Base-by-base conservation (phyloP, 37 sponge, comb jelly and placozoan species). In the Chondrilla cf. caribensis region DNA sequence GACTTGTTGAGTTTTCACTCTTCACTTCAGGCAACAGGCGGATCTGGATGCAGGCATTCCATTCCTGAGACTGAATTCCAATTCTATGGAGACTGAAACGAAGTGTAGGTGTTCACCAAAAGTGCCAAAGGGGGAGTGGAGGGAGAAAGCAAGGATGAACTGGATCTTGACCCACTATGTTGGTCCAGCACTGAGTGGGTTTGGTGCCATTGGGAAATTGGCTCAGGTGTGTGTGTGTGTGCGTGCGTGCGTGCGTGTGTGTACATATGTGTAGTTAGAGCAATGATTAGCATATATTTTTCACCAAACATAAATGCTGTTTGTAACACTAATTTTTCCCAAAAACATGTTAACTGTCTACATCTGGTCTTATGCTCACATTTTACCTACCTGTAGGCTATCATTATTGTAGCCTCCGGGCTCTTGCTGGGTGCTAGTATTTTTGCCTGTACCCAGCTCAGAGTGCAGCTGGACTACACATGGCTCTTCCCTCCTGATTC, bases 401-500 rank as follows among this genome's bases (percentile, higher is more conserved):
- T 81, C 25, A 79, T 83, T 80, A 21, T 83, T 6, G 7, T 78
- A 29, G 60, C 84, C 42, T 31, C 36, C 39, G 84, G 28, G 51
- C 51, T 47, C 43, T 38, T 83, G 15, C 5, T 83, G 36, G 79
- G 55, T 21, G 38, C 39, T 22, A 79, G 84, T 39, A 39, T 21
- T 21, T 83, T 77, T 78, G 84, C 80, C 51, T 42, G 62, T 31
- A 79, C 47, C 26, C 25, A 77, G 58, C 32, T 83, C 29, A 21
- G 28, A 40, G 32, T 33, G 25, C 29, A 78, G 26, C 44, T 84
- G 42, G 85, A 84, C 33, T 58, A 32, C 65, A 57, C 11, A 19
- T 84, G 85, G 85, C 41, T 84, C 5, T 75, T 84, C 28, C 79
- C 79, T 41, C 64, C 79, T 26, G 64, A 57, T 31, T 84, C 85